Percentiles rank a stretch among this genome's conserved stretches.
Evolutionary conservation across 2,113 vertebrate genomes (phyloP).

Genomic region (Pluvianellus socialis): DNA sequence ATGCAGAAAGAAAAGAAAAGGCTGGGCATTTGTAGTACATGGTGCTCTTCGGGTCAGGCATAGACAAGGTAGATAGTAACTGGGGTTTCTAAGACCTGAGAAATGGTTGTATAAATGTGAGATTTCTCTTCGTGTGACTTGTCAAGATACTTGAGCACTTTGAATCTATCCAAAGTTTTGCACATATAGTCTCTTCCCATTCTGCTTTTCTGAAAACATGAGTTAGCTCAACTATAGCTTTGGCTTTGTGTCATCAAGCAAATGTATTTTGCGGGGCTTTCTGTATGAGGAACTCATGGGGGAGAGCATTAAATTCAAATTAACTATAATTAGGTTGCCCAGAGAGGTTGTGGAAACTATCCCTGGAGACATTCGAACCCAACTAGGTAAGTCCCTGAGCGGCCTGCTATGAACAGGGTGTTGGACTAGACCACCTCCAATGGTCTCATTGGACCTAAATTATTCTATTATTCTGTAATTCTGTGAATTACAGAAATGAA

Average conservation of each 20-base stretch:
- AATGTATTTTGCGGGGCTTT: not conserved
- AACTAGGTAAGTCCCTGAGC: not conserved
- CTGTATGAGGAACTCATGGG: not conserved
- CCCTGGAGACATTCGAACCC: not conserved
- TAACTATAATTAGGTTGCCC: not conserved
- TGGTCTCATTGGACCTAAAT: not conserved
- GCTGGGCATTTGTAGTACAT: not conserved
- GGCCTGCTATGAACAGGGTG: not conserved
- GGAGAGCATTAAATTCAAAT: not conserved
- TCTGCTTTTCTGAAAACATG: not conserved
- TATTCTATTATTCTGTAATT: not conserved
- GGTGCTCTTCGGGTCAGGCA: fast-evolving
- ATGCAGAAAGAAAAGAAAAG: not conserved
- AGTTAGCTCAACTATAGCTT: not conserved
- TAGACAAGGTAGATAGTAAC: not conserved
- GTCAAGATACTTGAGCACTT: not conserved
- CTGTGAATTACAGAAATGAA: not conserved
- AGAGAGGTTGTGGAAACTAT: not conserved
- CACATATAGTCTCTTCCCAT: fast-evolving
- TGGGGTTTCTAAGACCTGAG: not conserved
- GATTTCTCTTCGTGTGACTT: not conserved
- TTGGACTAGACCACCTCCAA: not conserved
- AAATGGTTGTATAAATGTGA: not conserved
- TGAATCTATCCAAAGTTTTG: not conserved
- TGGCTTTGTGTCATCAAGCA: not conserved